phyloP scores from a whole-genome alignment of 2,888 invertebrate species.

The Proisotoma minuta region DNA sequence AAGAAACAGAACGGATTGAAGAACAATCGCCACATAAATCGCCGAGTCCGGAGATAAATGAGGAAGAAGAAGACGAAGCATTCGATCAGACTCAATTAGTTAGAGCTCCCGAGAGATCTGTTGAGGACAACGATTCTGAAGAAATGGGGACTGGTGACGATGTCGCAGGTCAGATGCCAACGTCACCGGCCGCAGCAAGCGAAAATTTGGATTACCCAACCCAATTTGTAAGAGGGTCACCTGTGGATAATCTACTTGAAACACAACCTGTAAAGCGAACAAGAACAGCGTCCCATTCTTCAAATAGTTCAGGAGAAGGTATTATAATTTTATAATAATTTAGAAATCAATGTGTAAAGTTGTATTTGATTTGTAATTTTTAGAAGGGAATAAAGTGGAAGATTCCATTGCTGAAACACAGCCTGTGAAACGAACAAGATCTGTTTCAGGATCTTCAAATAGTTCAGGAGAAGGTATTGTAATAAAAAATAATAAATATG shows the following conservation, averaged over 20 bases:
- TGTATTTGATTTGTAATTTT: neutral
- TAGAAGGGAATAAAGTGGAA: neutral
- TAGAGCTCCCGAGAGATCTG: neutral
- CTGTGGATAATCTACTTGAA: neutral
- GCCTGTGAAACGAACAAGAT: constrained; percentile 16
- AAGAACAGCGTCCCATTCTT: constrained; percentile 7
- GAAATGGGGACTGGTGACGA: neutral
- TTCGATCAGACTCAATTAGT: neutral
- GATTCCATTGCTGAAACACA: constrained; percentile 2
- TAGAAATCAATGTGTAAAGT: constrained; percentile 18
- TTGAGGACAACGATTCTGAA: neutral
- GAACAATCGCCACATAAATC: too few species aligned
- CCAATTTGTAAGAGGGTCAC: neutral
- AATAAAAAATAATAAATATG: too few species aligned
- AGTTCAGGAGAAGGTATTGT: neutral
- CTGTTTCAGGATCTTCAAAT: neutral
- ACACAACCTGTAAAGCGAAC: constrained; percentile 12
- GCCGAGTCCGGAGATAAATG: too few species aligned
- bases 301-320: neutral
- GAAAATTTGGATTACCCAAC: neutral
- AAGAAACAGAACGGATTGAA: too few species aligned
- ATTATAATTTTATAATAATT: constrained; percentile 20
- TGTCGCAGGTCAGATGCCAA: neutral
- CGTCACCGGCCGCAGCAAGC: neutral
- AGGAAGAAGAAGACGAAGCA: constrained; percentile 6